Evolutionary conservation across 2,888 invertebrate species (phyloP).

Genomic region (Philonicus albiceps): DNA sequence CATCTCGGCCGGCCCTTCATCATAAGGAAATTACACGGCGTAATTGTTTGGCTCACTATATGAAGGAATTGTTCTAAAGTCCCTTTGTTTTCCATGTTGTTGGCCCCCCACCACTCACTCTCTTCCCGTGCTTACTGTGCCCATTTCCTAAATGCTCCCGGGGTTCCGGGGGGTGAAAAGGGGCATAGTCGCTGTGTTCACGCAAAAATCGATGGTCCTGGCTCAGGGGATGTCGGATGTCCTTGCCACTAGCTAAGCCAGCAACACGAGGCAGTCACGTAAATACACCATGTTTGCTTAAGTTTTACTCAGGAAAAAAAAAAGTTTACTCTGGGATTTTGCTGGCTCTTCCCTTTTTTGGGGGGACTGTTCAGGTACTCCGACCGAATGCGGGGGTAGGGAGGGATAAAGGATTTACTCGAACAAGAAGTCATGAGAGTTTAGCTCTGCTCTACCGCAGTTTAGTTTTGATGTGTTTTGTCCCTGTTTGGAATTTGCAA

Average conservation of each 20-base stretch:
- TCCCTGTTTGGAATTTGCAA: not conserved
- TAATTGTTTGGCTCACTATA: not conserved
- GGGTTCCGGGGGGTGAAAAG: not conserved
- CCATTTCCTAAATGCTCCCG: not conserved
- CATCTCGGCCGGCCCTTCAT: not conserved
- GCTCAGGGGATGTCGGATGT: not conserved
- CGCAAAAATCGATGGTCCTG: conserved; percentile 14
- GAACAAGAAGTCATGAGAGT: not conserved
- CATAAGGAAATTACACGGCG: not conserved
- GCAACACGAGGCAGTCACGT: conserved; percentile 12
- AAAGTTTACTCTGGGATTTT: conserved; percentile 8
- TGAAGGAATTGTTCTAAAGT: not conserved
- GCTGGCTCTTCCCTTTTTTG: not conserved
- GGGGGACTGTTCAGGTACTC: not conserved
- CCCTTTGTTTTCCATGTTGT: not conserved
- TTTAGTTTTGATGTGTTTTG: not conserved
- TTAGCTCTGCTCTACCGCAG: not conserved
- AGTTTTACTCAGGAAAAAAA: not conserved
- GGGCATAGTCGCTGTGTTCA: not conserved
- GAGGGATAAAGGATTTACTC: not conserved
- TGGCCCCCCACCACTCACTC: not conserved
- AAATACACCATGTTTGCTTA: conserved; percentile 8
- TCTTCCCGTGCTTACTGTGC: not conserved
- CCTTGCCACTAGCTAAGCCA: conserved; percentile 11
- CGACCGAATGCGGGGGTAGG: not conserved